These are phyloP conservation scores for Lepidocyrtoides sp. DNA, from an alignment of 2,888 invertebrate species.

Conservation along the genomic window DNA sequence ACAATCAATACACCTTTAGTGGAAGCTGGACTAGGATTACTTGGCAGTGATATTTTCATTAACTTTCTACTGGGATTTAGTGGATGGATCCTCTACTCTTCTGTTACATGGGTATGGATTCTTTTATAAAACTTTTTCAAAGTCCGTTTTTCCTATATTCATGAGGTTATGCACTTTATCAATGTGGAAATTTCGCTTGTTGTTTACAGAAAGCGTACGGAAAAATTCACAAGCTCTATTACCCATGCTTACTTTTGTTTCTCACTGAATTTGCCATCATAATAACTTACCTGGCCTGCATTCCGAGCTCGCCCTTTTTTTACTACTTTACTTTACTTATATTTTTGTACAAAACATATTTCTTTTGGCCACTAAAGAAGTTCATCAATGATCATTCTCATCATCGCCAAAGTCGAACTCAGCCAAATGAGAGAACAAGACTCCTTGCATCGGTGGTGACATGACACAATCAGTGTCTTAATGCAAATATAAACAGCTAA, in stretches of 20 bases:
- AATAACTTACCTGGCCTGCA: slow-evolving; percentile 62
- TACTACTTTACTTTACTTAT: slow-evolving; percentile 73
- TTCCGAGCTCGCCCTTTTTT: slow-evolving; percentile 80
- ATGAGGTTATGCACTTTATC: no score
- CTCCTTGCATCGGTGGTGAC: slow-evolving; percentile 66
- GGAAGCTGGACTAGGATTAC: slow-evolving; percentile 45
- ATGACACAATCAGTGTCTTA: neutral
- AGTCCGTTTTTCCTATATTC: neutral
- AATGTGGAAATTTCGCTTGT: no score
- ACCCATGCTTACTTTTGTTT: slow-evolving; percentile 55
- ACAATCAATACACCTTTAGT: no score
- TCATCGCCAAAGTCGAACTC: slow-evolving; percentile 18
- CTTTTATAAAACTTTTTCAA: neutral
- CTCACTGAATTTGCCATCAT: slow-evolving; percentile 60
- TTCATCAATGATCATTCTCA: slow-evolving; percentile 76
- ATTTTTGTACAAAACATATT: slow-evolving; percentile 66
- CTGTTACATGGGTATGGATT: slow-evolving; percentile 53
- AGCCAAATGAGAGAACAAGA: slow-evolving; percentile 60
- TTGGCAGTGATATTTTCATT: slow-evolving; percentile 58
- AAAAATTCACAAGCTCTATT: slow-evolving; percentile 69
- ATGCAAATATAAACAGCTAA: no score
- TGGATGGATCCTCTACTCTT: slow-evolving; percentile 67
- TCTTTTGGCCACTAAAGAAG: slow-evolving; percentile 80
- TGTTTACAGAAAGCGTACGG: slow-evolving; percentile 74
- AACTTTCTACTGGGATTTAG: slow-evolving; percentile 59